Evolutionary conservation across 2,797 vertebrate genomes (phyloP).

Genomic region (Hapalemur alaotrensis): DNA sequence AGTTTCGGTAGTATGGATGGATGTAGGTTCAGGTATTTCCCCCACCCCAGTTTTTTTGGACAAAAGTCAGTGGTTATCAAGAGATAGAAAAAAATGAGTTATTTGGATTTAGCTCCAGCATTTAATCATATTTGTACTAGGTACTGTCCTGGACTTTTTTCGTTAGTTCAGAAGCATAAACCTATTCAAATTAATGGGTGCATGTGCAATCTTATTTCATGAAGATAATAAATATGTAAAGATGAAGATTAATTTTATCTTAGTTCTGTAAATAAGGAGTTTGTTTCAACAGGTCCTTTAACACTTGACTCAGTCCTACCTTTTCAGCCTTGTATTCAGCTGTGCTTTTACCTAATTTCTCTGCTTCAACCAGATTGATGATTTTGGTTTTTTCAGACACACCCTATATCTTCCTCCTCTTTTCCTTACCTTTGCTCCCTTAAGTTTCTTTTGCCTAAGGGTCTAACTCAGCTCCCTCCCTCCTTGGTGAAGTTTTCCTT

Average conservation of each 20-base stretch:
- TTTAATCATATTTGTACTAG: constrained; percentile 16
- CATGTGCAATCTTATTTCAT: constrained; percentile 7
- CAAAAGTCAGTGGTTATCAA: background rate
- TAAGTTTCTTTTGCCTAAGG: constrained; percentile 13
- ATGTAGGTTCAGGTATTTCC: background rate
- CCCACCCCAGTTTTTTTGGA: background rate
- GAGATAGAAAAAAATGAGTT: background rate
- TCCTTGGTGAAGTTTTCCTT: constrained; percentile 2
- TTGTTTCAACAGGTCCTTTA: constrained; percentile 6
- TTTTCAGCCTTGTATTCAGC: constrained; percentile 1
- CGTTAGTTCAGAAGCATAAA: background rate
- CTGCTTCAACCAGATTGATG: background rate
- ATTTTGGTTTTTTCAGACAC: constrained; percentile 40
- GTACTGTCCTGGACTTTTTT: background rate
- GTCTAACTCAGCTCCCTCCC: background rate
- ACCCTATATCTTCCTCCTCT: background rate
- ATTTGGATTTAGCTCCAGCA: background rate
- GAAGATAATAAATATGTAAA: background rate
- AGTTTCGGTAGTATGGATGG: background rate
- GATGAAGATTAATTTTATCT: constrained; percentile 3
- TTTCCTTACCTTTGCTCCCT: background rate
- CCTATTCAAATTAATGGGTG: background rate
- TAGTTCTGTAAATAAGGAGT: constrained; percentile 18
- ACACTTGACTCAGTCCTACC: background rate
- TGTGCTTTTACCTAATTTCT: background rate